Percentiles rank a stretch among this genome's conserved stretches.
Conservation (phyloP, 1,140 invertebrate genomes). For the Plodia interpunctella region DNA sequence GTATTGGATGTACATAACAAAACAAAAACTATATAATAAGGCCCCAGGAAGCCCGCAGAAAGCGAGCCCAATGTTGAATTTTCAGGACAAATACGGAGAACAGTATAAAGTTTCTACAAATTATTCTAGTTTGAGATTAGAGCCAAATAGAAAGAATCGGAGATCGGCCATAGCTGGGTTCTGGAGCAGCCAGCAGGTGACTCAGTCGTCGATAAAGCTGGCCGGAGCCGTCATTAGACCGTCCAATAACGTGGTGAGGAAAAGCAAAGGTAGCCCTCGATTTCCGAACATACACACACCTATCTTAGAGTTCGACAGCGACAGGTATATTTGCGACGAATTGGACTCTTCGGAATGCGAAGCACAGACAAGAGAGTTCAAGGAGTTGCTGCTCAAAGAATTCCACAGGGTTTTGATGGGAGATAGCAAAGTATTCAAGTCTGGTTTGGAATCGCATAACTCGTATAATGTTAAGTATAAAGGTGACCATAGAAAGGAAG, state of each 20-base stretch:
- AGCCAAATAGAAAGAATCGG: constrained; percentile 40
- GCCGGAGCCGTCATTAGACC: constrained; percentile 28
- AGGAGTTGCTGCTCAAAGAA: constrained; percentile 77
- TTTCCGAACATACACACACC: constrained; percentile 77
- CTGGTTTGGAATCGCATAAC: constrained; percentile 74
- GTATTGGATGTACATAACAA: constrained; percentile 81
- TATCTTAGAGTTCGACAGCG: constrained; percentile 75
- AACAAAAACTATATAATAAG: constrained; percentile 65
- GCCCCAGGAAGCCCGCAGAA: constrained; percentile 43
- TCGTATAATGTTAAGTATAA: constrained; percentile 79
- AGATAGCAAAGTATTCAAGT: constrained; percentile 79
- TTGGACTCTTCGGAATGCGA: constrained; percentile 64
- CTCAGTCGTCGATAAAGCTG: constrained; percentile 34
- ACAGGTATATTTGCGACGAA: constrained; percentile 75
- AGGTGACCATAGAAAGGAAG: constrained; percentile 53
- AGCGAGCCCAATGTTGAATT: constrained; percentile 32
- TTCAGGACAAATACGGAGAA: constrained; percentile 41
- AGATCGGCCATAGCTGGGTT: constrained; percentile 44
- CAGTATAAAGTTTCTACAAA: constrained; percentile 37
- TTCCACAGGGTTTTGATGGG: constrained; percentile 79
- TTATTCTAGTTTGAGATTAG: constrained; percentile 28
- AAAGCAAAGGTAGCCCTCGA: constrained; percentile 71
- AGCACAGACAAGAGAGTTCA: constrained; percentile 73
- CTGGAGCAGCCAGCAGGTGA: constrained; percentile 36
- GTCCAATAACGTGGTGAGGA: constrained; percentile 51